Base-by-base conservation (phyloP, 2,797 vertebrate species). In the Neopelma chrysocephalum region DNA sequence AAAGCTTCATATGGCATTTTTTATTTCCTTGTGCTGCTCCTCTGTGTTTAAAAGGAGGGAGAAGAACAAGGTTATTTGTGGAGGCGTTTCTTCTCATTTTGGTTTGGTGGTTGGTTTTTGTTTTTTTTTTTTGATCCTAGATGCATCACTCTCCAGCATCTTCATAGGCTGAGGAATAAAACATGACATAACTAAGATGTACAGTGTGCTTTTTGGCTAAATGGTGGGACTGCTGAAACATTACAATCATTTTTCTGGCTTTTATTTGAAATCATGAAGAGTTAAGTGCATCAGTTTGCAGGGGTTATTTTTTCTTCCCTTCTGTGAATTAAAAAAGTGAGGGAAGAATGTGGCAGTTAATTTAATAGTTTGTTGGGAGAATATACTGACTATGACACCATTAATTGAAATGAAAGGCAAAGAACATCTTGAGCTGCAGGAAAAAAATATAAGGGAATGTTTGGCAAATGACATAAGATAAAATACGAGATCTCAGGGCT, bases 191-290 rank as follows among this genome's bases (percentile, higher is more conserved):
- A 97, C 85, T 87, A 95, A 97, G 96, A 97, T 93, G 73, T 70
- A 95, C 73, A 66, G 89, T 64, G 78, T 85, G 84, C 85, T 94
- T 95, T 96, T 90, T 89, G 93, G 88, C 91, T 94, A 90, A 96
- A 93, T 86, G 4, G n/a, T 66, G 82, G 82, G 82, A 50, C 83
- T 95, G 69, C 64, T 15, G 26, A 95, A 94, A 82, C 94, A 95
- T 92, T 94, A 34, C 82, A 87, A 92, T 96, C 42, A 96, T 94
- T 96, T 96, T 92, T 89, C 91, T 90, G 70, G 70, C 89, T 97
- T 95, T 97, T 96, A 97, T 96, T 96, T 87, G 93, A 93, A 96
- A 91, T 92, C 87, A 92, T 95, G 91, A 95, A 92, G 95, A 95
- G 94, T 94, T 96, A 95, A 97, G 96, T 87, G 77, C 82, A 78